A percentile compares a stretch with the other conserved stretches of the same genome.
These are phyloP conservation scores for Rhinogobio ventralis DNA, from an alignment of 2,797 vertebrate genomes.

Conservation along the genomic window DNA sequence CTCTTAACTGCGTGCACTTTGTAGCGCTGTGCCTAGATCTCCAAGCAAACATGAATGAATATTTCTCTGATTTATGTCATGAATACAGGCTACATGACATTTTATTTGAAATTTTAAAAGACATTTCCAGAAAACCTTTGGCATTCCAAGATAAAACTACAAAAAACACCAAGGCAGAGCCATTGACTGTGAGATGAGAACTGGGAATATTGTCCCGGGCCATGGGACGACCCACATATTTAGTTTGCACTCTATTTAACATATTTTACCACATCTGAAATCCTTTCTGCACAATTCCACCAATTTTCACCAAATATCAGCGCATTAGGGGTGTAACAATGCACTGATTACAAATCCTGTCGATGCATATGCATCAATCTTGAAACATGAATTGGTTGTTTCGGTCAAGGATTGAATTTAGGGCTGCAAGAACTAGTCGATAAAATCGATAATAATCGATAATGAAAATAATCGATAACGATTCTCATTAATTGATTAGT, in stretches of 20 bases:
- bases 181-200: neutral
- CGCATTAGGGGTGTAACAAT: neutral
- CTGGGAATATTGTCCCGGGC: neutral
- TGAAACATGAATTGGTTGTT: neutral
- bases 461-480: too few species aligned
- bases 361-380: neutral
- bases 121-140: neutral
- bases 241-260: neutral
- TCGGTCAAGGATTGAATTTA: neutral
- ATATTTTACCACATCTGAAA: neutral
- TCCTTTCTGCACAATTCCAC: neutral
- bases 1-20: neutral
- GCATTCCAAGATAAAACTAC: neutral
- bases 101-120: neutral
- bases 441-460: too few species aligned
- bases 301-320: neutral
- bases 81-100: neutral
- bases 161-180: neutral
- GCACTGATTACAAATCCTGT: neutral
- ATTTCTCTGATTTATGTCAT: neutral
- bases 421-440: too few species aligned
- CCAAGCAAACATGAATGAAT: neutral
- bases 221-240: neutral
- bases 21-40: neutral
- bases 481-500: too few species aligned